Evolutionary conservation across 2,797 vertebrate genomes (phyloP).

Genomic region (Gymnoscopelus braueri): DNA sequence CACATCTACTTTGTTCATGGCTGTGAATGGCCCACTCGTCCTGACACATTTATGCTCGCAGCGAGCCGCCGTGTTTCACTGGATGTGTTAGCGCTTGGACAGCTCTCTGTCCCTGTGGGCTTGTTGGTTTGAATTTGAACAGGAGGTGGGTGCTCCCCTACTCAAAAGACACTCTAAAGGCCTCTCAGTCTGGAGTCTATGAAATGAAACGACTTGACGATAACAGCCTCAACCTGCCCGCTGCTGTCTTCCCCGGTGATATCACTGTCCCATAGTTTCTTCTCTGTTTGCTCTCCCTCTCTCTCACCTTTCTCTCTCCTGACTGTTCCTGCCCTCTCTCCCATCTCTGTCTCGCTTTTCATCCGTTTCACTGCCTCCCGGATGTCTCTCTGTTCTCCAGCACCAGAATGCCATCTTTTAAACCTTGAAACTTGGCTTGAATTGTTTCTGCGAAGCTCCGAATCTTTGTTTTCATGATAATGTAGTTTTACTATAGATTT

Average conservation of each 20-base stretch:
- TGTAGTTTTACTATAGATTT: too few species aligned
- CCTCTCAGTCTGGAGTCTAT: neutral
- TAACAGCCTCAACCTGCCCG: neutral
- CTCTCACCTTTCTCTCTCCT: too few species aligned
- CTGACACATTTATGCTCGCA: neutral
- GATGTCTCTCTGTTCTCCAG: too few species aligned
- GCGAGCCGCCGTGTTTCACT: neutral
- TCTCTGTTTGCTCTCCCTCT: neutral
- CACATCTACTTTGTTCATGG: neutral
- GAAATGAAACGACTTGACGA: neutral
- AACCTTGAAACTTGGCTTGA: too few species aligned
- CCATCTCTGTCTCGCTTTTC: too few species aligned
- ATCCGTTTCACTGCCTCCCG: too few species aligned
- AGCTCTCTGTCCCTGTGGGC: slow-evolving; percentile 1
- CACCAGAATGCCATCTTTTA: too few species aligned
- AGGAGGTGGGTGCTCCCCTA: too few species aligned
- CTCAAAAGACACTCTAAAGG: neutral
- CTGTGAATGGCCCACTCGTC: neutral
- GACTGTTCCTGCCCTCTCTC: too few species aligned
- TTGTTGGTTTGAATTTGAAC: neutral
- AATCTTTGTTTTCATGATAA: too few species aligned
- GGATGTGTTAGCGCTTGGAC: slow-evolving; percentile 7
- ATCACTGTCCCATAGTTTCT: neutral
- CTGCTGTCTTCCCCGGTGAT: neutral
- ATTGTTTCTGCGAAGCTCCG: too few species aligned